phyloP scores from a whole-genome alignment of 2,888 invertebrate genomes.

The Deroplatys truncata region DNA sequence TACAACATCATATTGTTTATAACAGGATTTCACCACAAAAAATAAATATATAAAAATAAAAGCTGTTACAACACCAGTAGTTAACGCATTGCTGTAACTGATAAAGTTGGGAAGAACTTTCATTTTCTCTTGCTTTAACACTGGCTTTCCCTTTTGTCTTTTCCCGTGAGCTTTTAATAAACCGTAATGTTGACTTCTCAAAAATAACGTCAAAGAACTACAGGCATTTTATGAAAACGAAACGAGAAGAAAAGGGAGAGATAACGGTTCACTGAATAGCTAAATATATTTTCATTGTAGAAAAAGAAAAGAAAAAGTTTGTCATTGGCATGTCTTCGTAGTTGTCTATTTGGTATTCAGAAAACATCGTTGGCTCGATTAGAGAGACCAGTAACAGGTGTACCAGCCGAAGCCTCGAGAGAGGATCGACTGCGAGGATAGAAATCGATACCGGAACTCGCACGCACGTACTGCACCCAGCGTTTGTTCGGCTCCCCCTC shows the following conservation, averaged over 20 bases:
- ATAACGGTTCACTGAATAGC: neutral
- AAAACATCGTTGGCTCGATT: neutral
- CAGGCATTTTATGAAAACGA: neutral
- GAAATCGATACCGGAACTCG: neutral
- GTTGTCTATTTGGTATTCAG: neutral
- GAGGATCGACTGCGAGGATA: neutral
- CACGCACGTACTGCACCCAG: neutral
- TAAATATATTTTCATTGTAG: neutral
- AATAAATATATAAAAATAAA: no score
- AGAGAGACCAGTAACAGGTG: neutral
- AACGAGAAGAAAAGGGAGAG: neutral
- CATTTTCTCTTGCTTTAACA: no score
- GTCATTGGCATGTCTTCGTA: neutral
- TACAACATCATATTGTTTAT: no score
- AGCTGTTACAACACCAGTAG: no score
- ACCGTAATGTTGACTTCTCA: neutral
- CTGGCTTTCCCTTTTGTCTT: no score
- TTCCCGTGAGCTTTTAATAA: neutral
- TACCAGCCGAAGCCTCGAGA: neutral
- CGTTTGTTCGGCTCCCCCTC: neutral
- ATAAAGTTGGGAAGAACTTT: no score
- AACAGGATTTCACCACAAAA: no score
- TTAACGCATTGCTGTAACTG: no score
- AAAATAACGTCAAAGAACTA: neutral
- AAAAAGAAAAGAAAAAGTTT: neutral